Evolutionary conservation across 2,113 vertebrate species (phyloP), one percentile per base, ranked within the genome.

Genomic region (Microtus richardsoni): DNA sequence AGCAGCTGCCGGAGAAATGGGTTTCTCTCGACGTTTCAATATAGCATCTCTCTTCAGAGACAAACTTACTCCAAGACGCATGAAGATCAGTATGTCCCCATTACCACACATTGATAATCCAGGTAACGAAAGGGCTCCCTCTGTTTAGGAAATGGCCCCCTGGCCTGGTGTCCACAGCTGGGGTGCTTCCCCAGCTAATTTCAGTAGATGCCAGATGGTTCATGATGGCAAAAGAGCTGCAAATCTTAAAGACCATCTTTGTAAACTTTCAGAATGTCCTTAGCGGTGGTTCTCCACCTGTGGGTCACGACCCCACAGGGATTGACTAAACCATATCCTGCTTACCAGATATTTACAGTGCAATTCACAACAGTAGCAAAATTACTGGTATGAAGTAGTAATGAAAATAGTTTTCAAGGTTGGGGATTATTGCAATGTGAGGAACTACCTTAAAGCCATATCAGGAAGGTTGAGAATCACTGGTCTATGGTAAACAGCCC

Each of bases 121-220:
- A 44, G n/a, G 95, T 87, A 24, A 9, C 62, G 5, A 30, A 71
- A 83, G 92, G 79, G 39, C 73, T 97, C 26, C 93, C 5, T 19
- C 60, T 70, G 60, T 12, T 41, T n/a, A 28, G 39, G 60, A 94
- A 92, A 92, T 41, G 75, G 33, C 58, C 28, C n/a, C 60, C 3
- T 41, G n/a, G n/a, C 30, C 73, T 80, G 13, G 95, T n/a, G 82
- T 84, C 82, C 54, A 36, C 7, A 71, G 5, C 41, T n/a, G 36
- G 3, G 30, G 62, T n/a, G 68, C 95, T 88, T 78, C 94, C 64
- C 36, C 95, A 93, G 62, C 47, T 91, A 41, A 60, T 66, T 94
- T 95, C 75, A 93, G 10, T 41, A 93, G 83, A 85, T 73, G 91
- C 85, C 30, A 92, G 93, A 82, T 39, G 89, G 91, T 85, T 96